A percentile compares a stretch with the other conserved stretches of the same genome.
These are phyloP conservation scores for Spisula solida DNA, from an alignment of 2,888 invertebrate species.

Conservation along the genomic window DNA sequence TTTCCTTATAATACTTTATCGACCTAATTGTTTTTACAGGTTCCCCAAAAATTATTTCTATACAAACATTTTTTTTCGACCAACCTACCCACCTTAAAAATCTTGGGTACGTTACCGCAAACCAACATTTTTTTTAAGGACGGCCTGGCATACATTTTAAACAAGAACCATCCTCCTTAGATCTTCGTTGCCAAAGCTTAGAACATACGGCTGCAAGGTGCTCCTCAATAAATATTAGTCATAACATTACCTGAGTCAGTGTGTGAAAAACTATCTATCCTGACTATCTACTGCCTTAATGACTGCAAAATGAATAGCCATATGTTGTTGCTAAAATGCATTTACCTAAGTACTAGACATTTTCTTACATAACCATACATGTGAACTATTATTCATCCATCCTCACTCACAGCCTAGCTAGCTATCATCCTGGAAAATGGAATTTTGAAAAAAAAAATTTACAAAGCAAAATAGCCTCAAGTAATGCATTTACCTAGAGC, in stretches of 20 bases:
- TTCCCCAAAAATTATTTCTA: too few relatives aligned
- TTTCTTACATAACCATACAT: background rate
- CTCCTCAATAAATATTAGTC: slow-evolving; percentile 20
- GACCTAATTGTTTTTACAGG: too few relatives aligned
- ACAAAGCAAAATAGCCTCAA: too few relatives aligned
- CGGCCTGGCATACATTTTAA: background rate
- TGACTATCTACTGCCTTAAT: slow-evolving; percentile 1
- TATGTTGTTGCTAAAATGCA: background rate
- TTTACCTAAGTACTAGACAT: background rate
- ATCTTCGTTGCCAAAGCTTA: background rate
- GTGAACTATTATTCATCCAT: background rate
- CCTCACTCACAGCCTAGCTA: background rate
- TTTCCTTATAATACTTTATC: too few relatives aligned
- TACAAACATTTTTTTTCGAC: too few relatives aligned
- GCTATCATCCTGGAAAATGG: background rate
- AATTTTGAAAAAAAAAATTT: too few relatives aligned
- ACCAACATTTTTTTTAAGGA: too few relatives aligned
- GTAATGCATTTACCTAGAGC: too few relatives aligned
- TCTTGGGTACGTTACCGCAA: too few relatives aligned
- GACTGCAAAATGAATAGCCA: slow-evolving; percentile 19
- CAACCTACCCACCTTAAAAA: too few relatives aligned
- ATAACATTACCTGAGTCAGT: background rate
- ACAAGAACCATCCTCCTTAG: background rate
- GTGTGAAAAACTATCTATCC: background rate
- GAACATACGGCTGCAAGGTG: slow-evolving; percentile 12